Evolutionary conservation across 2,113 vertebrate species (phyloP), one percentile per base, ranked within the genome.

Genomic region (Poecile atricapillus): DNA sequence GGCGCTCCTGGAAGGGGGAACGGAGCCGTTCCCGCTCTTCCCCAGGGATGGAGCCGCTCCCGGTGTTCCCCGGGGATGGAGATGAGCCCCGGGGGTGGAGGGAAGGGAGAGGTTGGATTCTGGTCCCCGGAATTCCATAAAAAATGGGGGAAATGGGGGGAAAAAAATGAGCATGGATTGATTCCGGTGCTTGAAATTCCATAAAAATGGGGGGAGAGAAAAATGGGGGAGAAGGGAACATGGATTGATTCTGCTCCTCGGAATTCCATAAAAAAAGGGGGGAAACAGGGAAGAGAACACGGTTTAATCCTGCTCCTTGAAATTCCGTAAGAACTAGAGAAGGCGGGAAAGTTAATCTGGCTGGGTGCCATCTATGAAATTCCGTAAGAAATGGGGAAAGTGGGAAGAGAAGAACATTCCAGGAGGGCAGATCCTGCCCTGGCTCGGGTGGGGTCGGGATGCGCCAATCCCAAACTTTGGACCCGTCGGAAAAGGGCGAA

Each of bases 401-500:
- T 1, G 31, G 60, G 59, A 33, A 30, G 30, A 65, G 49, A 23
- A 30, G 19, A 49, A 35, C 12, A 33, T 70, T 49, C 30, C 1
- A 0, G 37, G 37, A 59, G 71, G 58, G 37, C 20, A 64, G 30
- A 27, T 37, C 44, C 58, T 59, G 62, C 70, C 35, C 74, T 33
- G 58, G 27, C 44, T 31, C 9, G 2, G 56, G 21, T 8, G 20
- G 21, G 56, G n/a, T 11, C 11, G 27, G 44, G 73, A 37, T 30
- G 20, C 0, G 5, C 14, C 15, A 21, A 31, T 49, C 58, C 35
- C 58, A 39, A 39, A 62, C 35, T 62, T 77, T 15, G 28, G 44
- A 25, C 3, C 28, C 2, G 0, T 20, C 1, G 2, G 33, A 30
- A 59, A 37, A 43, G 33, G 53, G 28, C 10, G 19, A 17, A 15